Conservation (phyloP, 2,888 invertebrate species). For the Dione juno region DNA sequence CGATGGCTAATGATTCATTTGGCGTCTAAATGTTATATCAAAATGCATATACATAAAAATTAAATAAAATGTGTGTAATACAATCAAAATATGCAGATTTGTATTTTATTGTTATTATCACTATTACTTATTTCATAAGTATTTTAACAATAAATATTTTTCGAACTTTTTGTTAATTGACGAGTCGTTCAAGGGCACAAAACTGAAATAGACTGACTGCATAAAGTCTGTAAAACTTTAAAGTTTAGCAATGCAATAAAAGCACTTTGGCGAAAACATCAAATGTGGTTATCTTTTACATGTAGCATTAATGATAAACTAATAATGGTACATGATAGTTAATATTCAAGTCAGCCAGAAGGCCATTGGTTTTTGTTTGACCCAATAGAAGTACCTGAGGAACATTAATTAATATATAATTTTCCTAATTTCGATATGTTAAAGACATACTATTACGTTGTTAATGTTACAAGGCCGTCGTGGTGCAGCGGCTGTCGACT, state of each 20-base stretch:
- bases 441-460: too few species aligned
- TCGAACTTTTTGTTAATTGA: not conserved
- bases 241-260: too few species aligned
- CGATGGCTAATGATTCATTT: slow-evolving; percentile 7
- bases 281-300: too few species aligned
- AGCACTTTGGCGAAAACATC: too few species aligned
- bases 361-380: slow-evolving; percentile 10
- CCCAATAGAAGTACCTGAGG: slow-evolving; percentile 13
- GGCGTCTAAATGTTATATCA: not conserved
- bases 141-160: too few species aligned
- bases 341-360: slow-evolving; percentile 10
- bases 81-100: not conserved
- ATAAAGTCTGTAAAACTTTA: too few species aligned
- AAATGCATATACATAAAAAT: not conserved
- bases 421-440: not conserved
- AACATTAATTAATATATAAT: not conserved
- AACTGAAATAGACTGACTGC: not conserved
- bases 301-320: too few species aligned
- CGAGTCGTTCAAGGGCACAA: not conserved
- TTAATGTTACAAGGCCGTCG: too few species aligned
- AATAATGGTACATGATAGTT: not conserved
- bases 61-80: not conserved
- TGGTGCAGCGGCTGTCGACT: too few species aligned
- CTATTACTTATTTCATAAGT: not conserved
- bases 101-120: not conserved